Evolutionary conservation across 2,888 invertebrate species (phyloP).

Genomic region (Rhingia campestris): DNA sequence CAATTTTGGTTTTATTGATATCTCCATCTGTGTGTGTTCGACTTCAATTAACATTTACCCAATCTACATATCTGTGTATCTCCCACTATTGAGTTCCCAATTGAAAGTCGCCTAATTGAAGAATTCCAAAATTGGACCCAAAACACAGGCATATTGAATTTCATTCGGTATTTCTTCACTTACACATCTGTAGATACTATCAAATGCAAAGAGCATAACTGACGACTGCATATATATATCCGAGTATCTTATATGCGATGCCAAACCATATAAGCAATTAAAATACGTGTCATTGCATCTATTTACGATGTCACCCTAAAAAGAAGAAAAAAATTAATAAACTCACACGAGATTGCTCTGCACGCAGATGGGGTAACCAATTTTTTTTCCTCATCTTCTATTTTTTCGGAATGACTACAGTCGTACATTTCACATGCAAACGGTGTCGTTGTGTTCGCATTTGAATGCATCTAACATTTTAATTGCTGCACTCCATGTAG

Average conservation of each 20-base stretch:
- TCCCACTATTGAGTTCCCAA: constrained; percentile 9
- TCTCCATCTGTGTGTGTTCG: constrained; percentile 8
- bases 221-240: neutral
- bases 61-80: neutral
- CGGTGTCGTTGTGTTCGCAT: constrained; percentile 61
- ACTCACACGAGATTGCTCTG: constrained; percentile 38
- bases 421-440: constrained; percentile 45
- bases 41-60: constrained; percentile 33
- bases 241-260: constrained; percentile 39
- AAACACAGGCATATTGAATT: constrained; percentile 22
- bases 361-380: constrained; percentile 24
- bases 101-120: constrained; percentile 35
- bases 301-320: constrained; percentile 57
- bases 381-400: neutral
- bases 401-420: constrained; percentile 15
- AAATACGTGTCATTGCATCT: constrained; percentile 72
- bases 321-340: constrained; percentile 40
- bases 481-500: constrained; percentile 69
- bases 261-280: constrained; percentile 73
- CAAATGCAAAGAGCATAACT: constrained; percentile 35
- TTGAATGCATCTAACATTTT: constrained; percentile 71
- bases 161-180: constrained; percentile 30
- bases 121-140: constrained; percentile 49
- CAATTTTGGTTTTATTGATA: constrained; percentile 5
- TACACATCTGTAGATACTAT: constrained; percentile 13